Conservation (phyloP, 2,113 vertebrate species). For the Tringa solitaria region DNA sequence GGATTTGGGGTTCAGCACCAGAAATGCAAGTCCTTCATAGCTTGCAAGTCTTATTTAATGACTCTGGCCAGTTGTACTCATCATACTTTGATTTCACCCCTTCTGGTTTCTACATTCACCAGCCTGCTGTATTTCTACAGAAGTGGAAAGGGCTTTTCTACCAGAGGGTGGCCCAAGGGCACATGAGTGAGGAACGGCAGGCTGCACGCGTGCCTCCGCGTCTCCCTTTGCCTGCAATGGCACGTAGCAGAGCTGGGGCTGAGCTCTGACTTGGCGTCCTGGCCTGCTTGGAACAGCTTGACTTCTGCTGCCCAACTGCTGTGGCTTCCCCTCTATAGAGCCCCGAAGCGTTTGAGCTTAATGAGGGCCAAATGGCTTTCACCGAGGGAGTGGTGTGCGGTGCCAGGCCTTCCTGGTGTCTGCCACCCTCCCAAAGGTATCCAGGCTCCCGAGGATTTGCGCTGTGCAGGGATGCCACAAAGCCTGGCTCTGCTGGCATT, state of each 20-base stretch:
- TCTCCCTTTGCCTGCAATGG: not conserved
- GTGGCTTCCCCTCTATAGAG: not conserved
- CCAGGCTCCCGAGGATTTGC: not conserved
- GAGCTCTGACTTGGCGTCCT: not conserved
- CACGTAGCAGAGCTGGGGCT: not conserved
- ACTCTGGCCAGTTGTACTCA: not conserved
- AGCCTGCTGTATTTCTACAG: not conserved
- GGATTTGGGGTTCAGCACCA: not conserved
- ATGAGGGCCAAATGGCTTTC: not conserved
- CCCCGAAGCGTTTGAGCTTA: not conserved
- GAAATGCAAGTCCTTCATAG: not conserved
- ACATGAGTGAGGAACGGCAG: not conserved
- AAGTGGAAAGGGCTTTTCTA: not conserved
- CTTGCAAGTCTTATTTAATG: not conserved
- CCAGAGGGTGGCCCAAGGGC: not conserved
- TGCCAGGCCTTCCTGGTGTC: not conserved
- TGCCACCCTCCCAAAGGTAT: not conserved
- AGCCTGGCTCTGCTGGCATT: not conserved
- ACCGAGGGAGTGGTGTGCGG: not conserved
- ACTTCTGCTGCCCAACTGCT: not conserved
- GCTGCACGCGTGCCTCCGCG: fast-evolving
- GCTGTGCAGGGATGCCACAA: fast-evolving
- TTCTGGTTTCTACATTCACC: not conserved
- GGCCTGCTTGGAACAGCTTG: not conserved
- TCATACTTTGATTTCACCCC: not conserved